These are phyloP conservation scores for Sylvia borin DNA, from an alignment of 2,797 vertebrate genomes.

Conservation along the genomic window DNA sequence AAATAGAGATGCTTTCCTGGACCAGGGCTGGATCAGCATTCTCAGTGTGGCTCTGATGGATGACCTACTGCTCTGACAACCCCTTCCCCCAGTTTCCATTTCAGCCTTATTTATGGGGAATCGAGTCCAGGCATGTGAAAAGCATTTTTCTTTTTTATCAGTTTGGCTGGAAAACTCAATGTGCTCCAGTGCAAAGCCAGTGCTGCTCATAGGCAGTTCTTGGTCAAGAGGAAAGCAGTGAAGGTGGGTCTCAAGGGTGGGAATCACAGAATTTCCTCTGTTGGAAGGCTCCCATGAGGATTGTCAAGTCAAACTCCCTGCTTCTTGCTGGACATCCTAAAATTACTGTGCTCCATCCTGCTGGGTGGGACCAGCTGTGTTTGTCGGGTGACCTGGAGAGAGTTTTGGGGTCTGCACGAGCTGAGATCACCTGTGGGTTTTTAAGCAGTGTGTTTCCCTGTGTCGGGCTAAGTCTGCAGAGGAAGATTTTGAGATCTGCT, in stretches of 20 bases:
- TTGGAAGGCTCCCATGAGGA: neutral
- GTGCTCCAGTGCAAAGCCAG: neutral
- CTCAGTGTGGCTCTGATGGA: neutral
- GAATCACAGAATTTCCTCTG: neutral
- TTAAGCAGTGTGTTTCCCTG: neutral
- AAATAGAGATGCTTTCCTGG: neutral
- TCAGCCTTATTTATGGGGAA: conserved; percentile 12
- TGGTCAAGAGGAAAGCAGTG: neutral
- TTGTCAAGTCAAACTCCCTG: neutral
- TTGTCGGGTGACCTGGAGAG: neutral
- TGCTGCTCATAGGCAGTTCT: neutral
- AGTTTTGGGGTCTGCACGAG: neutral
- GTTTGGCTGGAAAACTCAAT: conserved; percentile 1
- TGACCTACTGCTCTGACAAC: neutral
- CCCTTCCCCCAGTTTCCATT: neutral
- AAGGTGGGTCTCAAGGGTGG: neutral
- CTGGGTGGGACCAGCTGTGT: neutral
- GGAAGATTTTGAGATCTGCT: neutral
- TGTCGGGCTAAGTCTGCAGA: neutral
- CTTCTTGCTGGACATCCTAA: neutral
- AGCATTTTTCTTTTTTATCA: conserved; percentile 15
- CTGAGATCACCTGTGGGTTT: neutral
- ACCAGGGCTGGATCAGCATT: neutral
- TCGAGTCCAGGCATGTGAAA: neutral
- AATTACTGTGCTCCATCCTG: neutral